phyloP scores from a whole-genome alignment of 2,888 invertebrate genomes.

The Apodemia duryi region DNA sequence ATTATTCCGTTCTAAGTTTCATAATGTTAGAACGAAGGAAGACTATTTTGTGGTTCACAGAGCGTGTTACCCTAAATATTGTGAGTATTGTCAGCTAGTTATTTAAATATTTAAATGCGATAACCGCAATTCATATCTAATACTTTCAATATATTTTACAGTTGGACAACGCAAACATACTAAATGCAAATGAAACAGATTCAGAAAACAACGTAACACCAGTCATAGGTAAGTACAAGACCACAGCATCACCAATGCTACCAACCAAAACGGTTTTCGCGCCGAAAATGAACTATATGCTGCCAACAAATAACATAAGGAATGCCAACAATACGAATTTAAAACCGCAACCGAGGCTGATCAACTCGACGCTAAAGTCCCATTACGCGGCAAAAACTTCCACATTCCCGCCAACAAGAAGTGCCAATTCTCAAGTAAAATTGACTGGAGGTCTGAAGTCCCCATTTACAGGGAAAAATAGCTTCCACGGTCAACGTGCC shows the following conservation, averaged over 20 bases:
- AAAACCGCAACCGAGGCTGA: constrained; percentile 55
- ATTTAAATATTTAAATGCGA: too few species aligned
- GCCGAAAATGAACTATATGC: constrained; percentile 68
- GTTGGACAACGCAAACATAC: constrained; percentile 67
- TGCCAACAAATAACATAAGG: constrained; percentile 66
- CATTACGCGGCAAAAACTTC: constrained; percentile 66
- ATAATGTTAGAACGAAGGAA: constrained; percentile 33
- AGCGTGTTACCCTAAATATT: constrained; percentile 33
- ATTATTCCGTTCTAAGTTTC: neutral
- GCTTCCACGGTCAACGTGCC: constrained; percentile 68
- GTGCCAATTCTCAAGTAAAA: constrained; percentile 62
- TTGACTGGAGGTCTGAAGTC: constrained; percentile 47
- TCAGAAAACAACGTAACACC: constrained; percentile 67
- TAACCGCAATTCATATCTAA: neutral
- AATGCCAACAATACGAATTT: constrained; percentile 65
- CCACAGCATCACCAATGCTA: constrained; percentile 63
- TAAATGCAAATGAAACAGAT: constrained; percentile 63
- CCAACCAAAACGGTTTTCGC: constrained; percentile 64
- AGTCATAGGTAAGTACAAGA: constrained; percentile 70
- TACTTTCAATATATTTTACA: constrained; percentile 36
- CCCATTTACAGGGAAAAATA: constrained; percentile 58
- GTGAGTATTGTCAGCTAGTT: constrained; percentile 28
- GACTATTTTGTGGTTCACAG: constrained; percentile 30
- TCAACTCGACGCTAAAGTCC: constrained; percentile 52
- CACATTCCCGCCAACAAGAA: constrained; percentile 69